Evolutionary conservation across 2,113 vertebrate species (phyloP).

Genomic region (Piprites chloris): DNA sequence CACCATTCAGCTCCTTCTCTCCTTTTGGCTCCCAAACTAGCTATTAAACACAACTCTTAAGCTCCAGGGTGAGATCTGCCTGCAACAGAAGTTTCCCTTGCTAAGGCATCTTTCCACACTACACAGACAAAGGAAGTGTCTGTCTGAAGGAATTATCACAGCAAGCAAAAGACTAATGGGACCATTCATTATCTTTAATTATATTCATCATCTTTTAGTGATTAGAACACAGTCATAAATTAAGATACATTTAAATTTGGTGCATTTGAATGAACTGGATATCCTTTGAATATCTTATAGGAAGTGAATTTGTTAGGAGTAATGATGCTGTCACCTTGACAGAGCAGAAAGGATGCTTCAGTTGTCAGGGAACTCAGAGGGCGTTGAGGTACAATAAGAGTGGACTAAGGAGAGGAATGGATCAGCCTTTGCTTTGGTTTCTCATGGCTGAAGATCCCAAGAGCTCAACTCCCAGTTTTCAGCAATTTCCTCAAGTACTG

Average conservation of each 20-base stretch:
- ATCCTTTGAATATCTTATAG: constrained; percentile 44
- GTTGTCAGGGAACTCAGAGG: background rate
- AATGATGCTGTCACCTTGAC: constrained; percentile 38
- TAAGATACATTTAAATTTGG: constrained; percentile 65
- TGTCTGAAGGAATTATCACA: constrained; percentile 60
- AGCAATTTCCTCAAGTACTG: background rate
- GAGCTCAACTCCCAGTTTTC: background rate
- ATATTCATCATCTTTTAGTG: constrained; percentile 73
- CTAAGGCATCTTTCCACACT: background rate
- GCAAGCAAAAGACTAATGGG: constrained; percentile 63
- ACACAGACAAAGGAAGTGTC: constrained; percentile 29
- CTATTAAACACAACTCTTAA: background rate
- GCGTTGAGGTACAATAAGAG: background rate
- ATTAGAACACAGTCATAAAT: constrained; percentile 72
- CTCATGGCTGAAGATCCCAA: background rate
- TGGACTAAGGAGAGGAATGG: background rate
- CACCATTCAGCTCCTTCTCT: background rate
- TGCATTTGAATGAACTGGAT: constrained; percentile 47
- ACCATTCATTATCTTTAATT: constrained; percentile 70
- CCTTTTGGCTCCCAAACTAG: background rate
- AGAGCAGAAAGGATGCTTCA: background rate
- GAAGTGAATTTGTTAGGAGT: constrained; percentile 5
- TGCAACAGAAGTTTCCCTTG: background rate
- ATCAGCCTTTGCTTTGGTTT: background rate
- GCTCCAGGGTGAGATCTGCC: background rate